phyloP scores from a whole-genome alignment of 2,113 vertebrate species.

The Stegostoma tigrinum region DNA sequence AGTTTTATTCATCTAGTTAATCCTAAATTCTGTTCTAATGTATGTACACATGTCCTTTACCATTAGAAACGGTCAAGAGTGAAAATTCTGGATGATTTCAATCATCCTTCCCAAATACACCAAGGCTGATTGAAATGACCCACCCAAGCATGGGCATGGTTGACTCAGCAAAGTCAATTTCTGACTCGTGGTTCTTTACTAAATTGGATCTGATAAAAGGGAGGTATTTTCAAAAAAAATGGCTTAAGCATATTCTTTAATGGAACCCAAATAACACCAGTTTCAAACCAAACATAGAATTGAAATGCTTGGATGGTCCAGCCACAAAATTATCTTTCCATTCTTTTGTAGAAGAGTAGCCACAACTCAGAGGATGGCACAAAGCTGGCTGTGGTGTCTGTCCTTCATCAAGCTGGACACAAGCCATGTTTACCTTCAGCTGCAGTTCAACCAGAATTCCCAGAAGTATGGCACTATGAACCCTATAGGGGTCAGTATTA shows the following conservation, averaged over 20 bases:
- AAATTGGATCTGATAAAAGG: neutral
- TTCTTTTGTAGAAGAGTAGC: neutral
- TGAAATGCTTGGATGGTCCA: neutral
- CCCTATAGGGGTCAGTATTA: too few relatives aligned
- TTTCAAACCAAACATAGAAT: neutral
- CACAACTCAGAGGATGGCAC: neutral
- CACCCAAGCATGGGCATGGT: neutral
- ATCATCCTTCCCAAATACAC: neutral
- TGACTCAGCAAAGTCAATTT: neutral
- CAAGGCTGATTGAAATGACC: neutral
- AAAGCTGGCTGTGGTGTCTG: too few relatives aligned
- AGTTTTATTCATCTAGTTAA: neutral
- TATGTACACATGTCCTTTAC: neutral
- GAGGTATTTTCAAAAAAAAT: neutral
- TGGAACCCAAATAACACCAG: neutral
- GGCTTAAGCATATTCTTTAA: neutral
- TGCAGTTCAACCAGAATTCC: too few relatives aligned
- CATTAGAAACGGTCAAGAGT: neutral
- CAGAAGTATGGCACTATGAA: too few relatives aligned
- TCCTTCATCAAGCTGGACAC: too few relatives aligned
- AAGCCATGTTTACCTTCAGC: too few relatives aligned
- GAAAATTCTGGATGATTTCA: neutral
- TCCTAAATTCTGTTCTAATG: neutral
- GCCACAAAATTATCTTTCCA: neutral
- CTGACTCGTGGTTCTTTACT: neutral